phyloP scores from a whole-genome alignment of 2,888 invertebrate genomes.

The Mactromeris polynyma region DNA sequence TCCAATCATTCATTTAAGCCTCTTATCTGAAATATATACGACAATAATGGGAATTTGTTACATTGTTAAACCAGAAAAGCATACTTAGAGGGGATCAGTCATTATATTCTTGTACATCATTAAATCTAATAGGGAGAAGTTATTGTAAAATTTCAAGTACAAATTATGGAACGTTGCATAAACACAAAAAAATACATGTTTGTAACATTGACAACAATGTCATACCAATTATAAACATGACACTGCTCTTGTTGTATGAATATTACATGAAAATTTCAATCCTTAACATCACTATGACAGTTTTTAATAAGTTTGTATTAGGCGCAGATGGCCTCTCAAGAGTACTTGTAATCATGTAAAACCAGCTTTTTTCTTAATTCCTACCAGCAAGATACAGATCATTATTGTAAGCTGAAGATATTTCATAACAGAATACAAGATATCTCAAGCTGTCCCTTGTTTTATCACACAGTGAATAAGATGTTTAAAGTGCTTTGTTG shows the following conservation, averaged over 20 bases:
- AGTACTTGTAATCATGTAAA: conserved; percentile 9
- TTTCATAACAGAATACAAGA: not conserved
- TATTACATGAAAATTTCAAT: not conserved
- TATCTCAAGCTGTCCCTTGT: not conserved
- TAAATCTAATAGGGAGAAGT: conserved; percentile 38
- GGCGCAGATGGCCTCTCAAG: not conserved
- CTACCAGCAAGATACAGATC: not conserved
- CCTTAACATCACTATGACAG: not conserved
- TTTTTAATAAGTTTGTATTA: not conserved
- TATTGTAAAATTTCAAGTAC: conserved; percentile 8
- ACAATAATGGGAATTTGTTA: conserved; percentile 43
- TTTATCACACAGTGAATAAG: not conserved
- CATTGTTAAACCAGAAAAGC: not conserved
- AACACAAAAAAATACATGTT: conserved; percentile 20
- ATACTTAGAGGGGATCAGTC: conserved; percentile 35
- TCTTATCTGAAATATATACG: conserved; percentile 31
- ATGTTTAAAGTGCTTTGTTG: not conserved
- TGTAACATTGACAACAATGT: conserved; percentile 32
- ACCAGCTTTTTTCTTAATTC: not conserved
- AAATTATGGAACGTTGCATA: conserved; percentile 25
- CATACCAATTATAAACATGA: conserved; percentile 31
- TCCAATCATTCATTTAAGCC: conserved; percentile 41
- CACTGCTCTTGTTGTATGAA: conserved; percentile 17
- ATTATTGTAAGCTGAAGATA: not conserved
- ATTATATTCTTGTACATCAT: conserved; percentile 38